Evolutionary conservation across 1,140 invertebrate genomes (phyloP), one percentile per base, ranked within the genome.

Genomic region (Helicoverpa zea): DNA sequence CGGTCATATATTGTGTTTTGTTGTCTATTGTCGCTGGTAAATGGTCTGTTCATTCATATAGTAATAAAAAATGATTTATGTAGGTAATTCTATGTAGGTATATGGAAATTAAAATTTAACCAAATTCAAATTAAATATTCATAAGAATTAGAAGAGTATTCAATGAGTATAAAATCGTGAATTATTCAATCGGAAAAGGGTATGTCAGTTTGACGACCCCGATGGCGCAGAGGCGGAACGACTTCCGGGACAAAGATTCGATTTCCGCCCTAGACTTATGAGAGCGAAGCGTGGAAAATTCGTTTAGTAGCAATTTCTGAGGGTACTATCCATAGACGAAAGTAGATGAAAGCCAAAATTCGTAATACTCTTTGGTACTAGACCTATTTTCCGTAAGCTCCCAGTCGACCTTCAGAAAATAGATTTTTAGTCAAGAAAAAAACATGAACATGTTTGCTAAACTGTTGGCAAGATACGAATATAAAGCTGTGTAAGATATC

Each of bases 191-290:
- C 29, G 18, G 18, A 49, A 70, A 70, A 70, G 66, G 66, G 18
- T 52, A 70, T 51, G 43, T 9, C 66, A 70, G 66, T 66, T 43
- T 47, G 29, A 29, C 47, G 66, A 29, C 66, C 66, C 49, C 18
- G 29, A 23, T 51, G 18, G 49, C 47, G 66, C 47, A 70, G 47
- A 11, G 43, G 47, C 66, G 66, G 47, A 70, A 70, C 66, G 18
- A 18, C 49, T 70, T 70, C 16, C 66, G 66, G 66, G 14, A 51
- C 66, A 52, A 70, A 70, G 66, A 29, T 70, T 70, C 47, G 66
- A 70, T 70, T 49, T 70, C 66, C 47, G 66, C 43, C 11, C 47
- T 2, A 70, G 47, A 49, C 13, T 52, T 70, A 52, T 23, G 49
- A 70, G 66, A 70, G 66, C 66, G 66, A 14, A 70, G 14, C 66